phyloP scores from a whole-genome alignment of 1,140 invertebrate genomes.

The Trissolcus basalis region DNA sequence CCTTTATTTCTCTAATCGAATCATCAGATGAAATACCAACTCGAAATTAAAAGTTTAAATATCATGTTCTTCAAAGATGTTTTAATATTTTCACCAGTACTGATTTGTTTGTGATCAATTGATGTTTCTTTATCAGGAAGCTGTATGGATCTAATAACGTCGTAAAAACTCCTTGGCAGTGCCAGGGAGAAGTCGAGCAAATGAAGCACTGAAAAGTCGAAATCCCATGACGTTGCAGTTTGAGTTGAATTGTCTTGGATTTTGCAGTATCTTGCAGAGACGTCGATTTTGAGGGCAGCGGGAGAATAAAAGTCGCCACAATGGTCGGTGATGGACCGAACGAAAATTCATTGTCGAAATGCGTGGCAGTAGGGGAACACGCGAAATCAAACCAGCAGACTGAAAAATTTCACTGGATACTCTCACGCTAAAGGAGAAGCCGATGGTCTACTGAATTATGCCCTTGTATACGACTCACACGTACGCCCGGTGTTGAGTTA shows the following conservation, averaged over 20 bases:
- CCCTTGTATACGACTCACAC: constrained; percentile 29
- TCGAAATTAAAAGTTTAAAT: no score
- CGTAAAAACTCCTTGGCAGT: constrained; percentile 8
- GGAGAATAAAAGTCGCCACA: constrained; percentile 26
- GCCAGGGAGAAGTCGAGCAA: constrained; percentile 15
- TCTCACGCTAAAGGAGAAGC: constrained; percentile 18
- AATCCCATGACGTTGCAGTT: constrained; percentile 29
- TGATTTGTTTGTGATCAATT: neutral
- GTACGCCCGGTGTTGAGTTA: constrained; percentile 13
- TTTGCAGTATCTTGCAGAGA: constrained; percentile 9
- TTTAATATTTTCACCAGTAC: neutral
- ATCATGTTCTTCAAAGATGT: no score
- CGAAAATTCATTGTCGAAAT: constrained; percentile 10
- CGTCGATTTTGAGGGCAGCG: constrained; percentile 4
- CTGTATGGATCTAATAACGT: constrained; percentile 22
- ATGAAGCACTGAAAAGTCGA: constrained; percentile 34
- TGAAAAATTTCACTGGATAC: constrained; percentile 20
- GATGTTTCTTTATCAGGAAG: constrained; percentile 4
- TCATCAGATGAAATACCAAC: no score
- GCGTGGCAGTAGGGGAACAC: constrained; percentile 16
- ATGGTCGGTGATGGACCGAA: constrained; percentile 11
- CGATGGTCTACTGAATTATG: constrained; percentile 33
- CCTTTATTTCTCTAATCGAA: no score
- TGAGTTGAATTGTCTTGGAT: constrained; percentile 21
- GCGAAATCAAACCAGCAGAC: constrained; percentile 27